A percentile compares a stretch with the other conserved stretches of the same genome.
phyloP scores from a whole-genome alignment of 2,113 vertebrate species.

The Rhynchomys soricoides region DNA sequence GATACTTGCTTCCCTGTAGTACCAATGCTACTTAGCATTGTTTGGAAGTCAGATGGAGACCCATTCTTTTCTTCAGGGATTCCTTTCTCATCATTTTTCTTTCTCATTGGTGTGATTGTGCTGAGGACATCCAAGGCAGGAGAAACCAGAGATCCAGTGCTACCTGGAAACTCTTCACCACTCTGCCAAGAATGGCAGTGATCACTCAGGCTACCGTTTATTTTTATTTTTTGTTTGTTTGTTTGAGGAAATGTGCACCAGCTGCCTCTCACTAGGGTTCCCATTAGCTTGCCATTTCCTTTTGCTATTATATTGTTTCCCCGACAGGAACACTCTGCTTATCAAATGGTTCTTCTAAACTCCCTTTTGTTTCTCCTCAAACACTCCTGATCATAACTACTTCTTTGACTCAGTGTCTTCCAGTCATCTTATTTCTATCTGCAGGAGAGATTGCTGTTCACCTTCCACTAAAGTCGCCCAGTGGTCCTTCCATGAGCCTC shows the following conservation, averaged over 20 bases:
- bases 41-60: conserved; percentile 1
- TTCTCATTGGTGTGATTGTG: neutral
- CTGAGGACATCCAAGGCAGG: neutral
- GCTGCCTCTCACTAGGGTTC: conserved; percentile 65
- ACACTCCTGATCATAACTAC: neutral
- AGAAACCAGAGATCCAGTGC: neutral
- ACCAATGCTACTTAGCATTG: neutral
- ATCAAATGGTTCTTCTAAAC: conserved; percentile 38
- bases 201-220: conserved; percentile 67
- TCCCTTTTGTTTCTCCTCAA: conserved; percentile 32
- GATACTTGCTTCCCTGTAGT: neutral
- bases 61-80: neutral
- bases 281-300: conserved; percentile 64
- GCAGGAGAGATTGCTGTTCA: neutral
- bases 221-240: too few species aligned
- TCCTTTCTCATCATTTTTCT: neutral
- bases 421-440: neutral
- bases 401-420: neutral
- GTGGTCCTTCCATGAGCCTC: neutral
- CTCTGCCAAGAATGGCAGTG: conserved; percentile 57
- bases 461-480: neutral
- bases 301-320: conserved; percentile 33
- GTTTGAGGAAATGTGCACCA: conserved; percentile 22
- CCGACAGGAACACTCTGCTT: conserved; percentile 14
- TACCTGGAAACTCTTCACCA: neutral